Base-by-base conservation (phyloP, 2,797 vertebrate genomes). In the Neosilurus mollespiculum region DNA sequence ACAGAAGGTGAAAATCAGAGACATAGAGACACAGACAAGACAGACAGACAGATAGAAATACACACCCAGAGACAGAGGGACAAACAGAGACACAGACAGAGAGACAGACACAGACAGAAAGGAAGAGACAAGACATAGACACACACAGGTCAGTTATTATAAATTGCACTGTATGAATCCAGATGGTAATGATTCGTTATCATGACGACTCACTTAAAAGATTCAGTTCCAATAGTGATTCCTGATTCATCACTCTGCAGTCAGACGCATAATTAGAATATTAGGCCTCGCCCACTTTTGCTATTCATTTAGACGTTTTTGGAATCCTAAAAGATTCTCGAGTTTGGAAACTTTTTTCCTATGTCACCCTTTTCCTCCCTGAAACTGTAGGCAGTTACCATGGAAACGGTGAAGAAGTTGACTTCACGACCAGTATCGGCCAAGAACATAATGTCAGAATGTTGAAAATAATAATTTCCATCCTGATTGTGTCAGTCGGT, bases 31-130 rank as follows among this genome's bases (percentile, higher is more conserved):
- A 43, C 37, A 43, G 2, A 43, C 6, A 43, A 2, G 37, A 6
- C 2, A 43, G 37, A 43, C 77, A 81, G 11, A 75, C 72, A 84
- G 10, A 81, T 70, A 69, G 3, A 65, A 16, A 81, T 43, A 43
- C 2, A 43, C 37, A 43, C 37, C 37, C 37, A 43, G 37, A 43
- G 26, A 80, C 16, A 58, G 22, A 65, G 1, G 49, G 16, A 80
- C 43, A 67, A 1, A 58, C 10, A 22, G 20, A 61, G 16, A 43
- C 2, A 81, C 65, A 67, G 3, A 71, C 15, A 82, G 62, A 81
- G 2, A 59, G 34, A 72, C 8, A 26, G 43, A 82, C n/a, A n/a
- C n/a, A n/a, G n/a, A n/a, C n/a, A n/a, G n/a, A n/a, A n/a, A n/a
- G n/a, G n/a, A n/a, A n/a, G n/a, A n/a, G n/a, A n/a, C n/a, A n/a